Base-by-base conservation (phyloP, 2,113 vertebrate species). In the Sorex fumeus region DNA sequence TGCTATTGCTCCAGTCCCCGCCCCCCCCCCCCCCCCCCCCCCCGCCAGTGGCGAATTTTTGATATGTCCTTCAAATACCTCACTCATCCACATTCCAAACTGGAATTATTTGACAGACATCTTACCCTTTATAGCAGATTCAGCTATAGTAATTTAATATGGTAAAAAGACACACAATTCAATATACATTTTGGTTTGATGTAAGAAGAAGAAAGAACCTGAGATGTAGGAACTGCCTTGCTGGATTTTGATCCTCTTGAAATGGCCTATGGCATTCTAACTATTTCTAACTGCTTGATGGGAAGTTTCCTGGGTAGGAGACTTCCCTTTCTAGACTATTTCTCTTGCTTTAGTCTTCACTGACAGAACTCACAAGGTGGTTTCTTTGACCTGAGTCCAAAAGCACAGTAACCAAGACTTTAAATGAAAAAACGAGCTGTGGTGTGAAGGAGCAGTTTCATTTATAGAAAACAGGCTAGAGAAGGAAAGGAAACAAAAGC, bases 281-380 rank as follows among this genome's bases (percentile, higher is more conserved):
- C 76, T 80, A n/a, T 87, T 93, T 84, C 74, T 93, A 84, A 88
- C 25, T 12, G 18, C 89, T 84, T n/a, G 32, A 30, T 36, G 47
- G 87, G 89, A 88, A 76, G 27, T 70, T 91, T 90, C 43, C 53
- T 60, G 15, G 57, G 85, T 72, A 86, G 88, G 85, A 88, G 15
- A 28, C 16, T 76, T 83, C 62, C 25, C 32, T 87, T 76, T 88
- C 21, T 72, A 78, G 92, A 70, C 16, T 86, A 36, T 78, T 81
- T 70, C 64, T 60, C 94, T 93, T 80, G 53, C 50, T 81, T 94
- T 83, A 57, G 57, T 88, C 50, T 94, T 97, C 67, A 78, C 84
- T 87, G 91, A 87, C 43, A 76, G 47, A 50, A 91, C 62, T 91
- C 64, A 69, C 45, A 87, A 66, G 57, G 84, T 32, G 82, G 45